phyloP scores from a whole-genome alignment of 2,888 invertebrate species.

The Anarsia innoxiella region DNA sequence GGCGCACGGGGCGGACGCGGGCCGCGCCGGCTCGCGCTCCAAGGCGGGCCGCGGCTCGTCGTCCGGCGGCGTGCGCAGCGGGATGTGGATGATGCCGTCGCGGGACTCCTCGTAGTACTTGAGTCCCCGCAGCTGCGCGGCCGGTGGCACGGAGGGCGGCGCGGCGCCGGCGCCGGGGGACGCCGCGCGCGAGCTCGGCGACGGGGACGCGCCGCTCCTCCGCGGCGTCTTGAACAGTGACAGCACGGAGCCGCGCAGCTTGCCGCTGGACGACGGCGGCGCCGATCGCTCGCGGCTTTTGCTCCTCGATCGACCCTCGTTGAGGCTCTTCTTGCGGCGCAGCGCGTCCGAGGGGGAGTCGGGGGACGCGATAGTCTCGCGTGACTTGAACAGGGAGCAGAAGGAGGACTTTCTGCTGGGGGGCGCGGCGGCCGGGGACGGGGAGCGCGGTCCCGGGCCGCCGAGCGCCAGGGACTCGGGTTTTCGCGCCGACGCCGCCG shows the following conservation, averaged over 20 bases:
- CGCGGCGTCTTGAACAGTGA: conserved; percentile 79
- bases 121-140: conserved; percentile 41
- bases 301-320: conserved; percentile 75
- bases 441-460: conserved; percentile 23
- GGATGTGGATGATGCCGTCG: conserved; percentile 81
- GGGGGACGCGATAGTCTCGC: conserved; percentile 78
- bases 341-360: conserved; percentile 74
- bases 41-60: conserved; percentile 55
- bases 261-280: conserved; percentile 72
- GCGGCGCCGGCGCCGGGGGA: conserved; percentile 45
- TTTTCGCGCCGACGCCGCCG: conserved; percentile 46
- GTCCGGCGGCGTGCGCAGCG: conserved; percentile 83
- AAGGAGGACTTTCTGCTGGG: conserved; percentile 88
- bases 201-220: conserved; percentile 42
- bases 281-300: conserved; percentile 78
- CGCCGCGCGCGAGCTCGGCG: conserved; percentile 48
- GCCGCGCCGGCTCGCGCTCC: conserved; percentile 18
- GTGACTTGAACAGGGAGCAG: conserved; percentile 85
- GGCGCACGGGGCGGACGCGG: conserved; percentile 33
- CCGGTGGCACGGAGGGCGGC: conserved; percentile 38
- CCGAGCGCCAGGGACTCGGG: conserved; percentile 4
- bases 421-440: conserved; percentile 81
- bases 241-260: conserved; percentile 79
- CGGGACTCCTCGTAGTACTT: conserved; percentile 79
- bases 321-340: conserved; percentile 57